These are phyloP conservation scores for Eupithecia pulchellata DNA, from an alignment of 2,888 invertebrate genomes.

Conservation along the genomic window DNA sequence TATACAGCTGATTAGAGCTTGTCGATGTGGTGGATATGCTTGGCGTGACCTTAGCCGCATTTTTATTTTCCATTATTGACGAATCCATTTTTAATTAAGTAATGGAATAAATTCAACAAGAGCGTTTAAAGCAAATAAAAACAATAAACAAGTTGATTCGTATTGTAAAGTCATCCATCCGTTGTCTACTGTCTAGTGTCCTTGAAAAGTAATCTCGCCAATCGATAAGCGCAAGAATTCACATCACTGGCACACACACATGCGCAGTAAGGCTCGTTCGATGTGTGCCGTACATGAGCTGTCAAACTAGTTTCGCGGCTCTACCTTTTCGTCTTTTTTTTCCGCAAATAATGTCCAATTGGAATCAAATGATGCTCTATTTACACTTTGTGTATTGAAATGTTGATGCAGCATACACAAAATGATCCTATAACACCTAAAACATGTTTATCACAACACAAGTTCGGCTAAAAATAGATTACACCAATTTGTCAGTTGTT, in stretches of 20 bases:
- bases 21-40: constrained; percentile 52
- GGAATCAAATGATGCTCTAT: constrained; percentile 47
- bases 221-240: constrained; percentile 82
- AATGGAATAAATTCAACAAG: neutral
- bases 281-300: constrained; percentile 71
- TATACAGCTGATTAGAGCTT: constrained; percentile 68
- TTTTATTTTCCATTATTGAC: constrained; percentile 54
- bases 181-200: constrained; percentile 55
- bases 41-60: constrained; percentile 50
- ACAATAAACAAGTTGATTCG: constrained; percentile 9
- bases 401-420: constrained; percentile 44
- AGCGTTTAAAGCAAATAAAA: neutral
- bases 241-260: constrained; percentile 79
- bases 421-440: constrained; percentile 51
- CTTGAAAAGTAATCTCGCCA: constrained; percentile 80
- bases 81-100: constrained; percentile 61
- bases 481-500: constrained; percentile 69
- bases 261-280: constrained; percentile 55
- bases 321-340: constrained; percentile 59
- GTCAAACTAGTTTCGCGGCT: constrained; percentile 81
- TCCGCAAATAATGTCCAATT: constrained; percentile 50
- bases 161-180: constrained; percentile 45
- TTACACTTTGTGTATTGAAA: constrained; percentile 50
- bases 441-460: constrained; percentile 66
- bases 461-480: constrained; percentile 78